Conservation (phyloP, 2,888 invertebrate genomes). For the Leptodirus hochenwartii region DNA sequence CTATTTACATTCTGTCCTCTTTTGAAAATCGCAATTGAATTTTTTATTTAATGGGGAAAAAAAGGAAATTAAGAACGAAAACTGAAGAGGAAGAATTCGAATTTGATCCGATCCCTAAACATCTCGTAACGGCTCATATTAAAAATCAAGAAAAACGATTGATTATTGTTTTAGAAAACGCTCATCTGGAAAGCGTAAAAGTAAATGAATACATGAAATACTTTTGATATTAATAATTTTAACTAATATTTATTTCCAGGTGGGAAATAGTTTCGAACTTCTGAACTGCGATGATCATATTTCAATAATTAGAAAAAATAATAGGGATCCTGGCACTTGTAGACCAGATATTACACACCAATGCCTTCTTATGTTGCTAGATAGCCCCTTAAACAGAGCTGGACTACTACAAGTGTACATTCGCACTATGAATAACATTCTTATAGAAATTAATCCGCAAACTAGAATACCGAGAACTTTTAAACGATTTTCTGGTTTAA, state of each 20-base stretch:
- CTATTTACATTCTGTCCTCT: too few relatives aligned
- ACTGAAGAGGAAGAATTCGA: too few relatives aligned
- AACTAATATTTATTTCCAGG: conserved; percentile 33
- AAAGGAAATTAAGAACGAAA: conserved; percentile 45
- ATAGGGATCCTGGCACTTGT: conserved; percentile 72
- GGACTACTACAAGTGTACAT: conserved; percentile 91
- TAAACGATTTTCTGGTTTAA: conserved; percentile 89
- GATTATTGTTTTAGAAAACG: conserved; percentile 82
- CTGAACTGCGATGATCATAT: conserved; percentile 89
- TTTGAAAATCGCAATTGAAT: not conserved
- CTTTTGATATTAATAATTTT: conserved; percentile 6
- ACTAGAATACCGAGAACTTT: conserved; percentile 94
- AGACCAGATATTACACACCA: conserved; percentile 97
- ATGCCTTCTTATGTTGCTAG: conserved; percentile 91
- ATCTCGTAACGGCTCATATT: conserved; percentile 58
- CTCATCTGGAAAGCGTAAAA: conserved; percentile 92
- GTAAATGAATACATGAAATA: conserved; percentile 29
- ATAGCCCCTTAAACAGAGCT: conserved; percentile 91
- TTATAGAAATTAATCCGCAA: conserved; percentile 92
- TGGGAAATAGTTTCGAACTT: conserved; percentile 73
- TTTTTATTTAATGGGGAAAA: conserved; percentile 14
- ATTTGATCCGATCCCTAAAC: conserved; percentile 60
- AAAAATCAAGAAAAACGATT: conserved; percentile 77
- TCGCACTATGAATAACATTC: conserved; percentile 78
- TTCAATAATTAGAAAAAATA: conserved; percentile 65